Evolutionary conservation across 2,113 vertebrate species (phyloP).

Genomic region (Rhizomys pruinosus): DNA sequence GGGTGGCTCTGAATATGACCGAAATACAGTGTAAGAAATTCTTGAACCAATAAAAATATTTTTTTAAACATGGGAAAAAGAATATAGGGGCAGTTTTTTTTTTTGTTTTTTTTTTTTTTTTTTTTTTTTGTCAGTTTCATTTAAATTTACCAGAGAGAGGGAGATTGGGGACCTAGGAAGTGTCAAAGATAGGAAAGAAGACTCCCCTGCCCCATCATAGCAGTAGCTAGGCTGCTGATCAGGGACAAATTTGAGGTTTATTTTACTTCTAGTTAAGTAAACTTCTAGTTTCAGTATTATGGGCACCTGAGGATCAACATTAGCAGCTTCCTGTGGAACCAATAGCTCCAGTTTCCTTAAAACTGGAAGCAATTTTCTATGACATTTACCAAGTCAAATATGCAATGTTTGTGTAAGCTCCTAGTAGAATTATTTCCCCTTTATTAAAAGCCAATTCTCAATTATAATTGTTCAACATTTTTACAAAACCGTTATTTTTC

Average conservation of each 20-base stretch:
- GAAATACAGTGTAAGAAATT: no score
- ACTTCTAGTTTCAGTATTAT: neutral
- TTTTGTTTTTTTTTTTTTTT: no score
- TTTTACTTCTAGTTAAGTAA: neutral
- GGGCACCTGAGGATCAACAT: neutral
- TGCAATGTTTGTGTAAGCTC: neutral
- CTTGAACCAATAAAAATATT: no score
- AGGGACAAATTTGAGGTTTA: neutral
- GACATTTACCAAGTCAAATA: neutral
- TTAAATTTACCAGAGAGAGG: neutral
- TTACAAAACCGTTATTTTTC: neutral
- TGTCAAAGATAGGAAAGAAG: neutral
- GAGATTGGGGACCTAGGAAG: neutral
- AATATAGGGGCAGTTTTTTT: no score
- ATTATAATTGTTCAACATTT: neutral
- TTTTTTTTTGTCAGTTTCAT: neutral
- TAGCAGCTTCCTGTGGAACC: neutral
- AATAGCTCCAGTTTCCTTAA: neutral
- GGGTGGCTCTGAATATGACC: no score
- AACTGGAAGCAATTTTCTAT: constrained; percentile 27
- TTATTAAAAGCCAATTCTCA: neutral
- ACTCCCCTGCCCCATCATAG: neutral
- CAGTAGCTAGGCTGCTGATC: accelerated
- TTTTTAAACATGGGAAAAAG: neutral
- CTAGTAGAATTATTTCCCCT: neutral